These are phyloP conservation scores for Euproctis similis DNA, from an alignment of 2,888 invertebrate species.

Conservation along the genomic window DNA sequence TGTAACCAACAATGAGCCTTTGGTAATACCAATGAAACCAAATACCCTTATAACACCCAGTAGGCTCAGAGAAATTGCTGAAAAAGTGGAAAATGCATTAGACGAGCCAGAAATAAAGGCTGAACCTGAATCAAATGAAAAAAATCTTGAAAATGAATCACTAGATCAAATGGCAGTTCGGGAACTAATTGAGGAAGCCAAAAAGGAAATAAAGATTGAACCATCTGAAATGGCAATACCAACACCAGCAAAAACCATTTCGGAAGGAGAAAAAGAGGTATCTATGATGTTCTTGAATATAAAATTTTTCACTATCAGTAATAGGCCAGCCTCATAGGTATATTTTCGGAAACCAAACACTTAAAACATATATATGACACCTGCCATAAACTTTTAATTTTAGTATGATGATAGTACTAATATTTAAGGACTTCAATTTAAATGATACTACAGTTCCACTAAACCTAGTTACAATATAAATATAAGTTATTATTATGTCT, in stretches of 20 bases:
- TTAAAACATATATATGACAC: no score
- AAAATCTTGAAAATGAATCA: conserved; percentile 37
- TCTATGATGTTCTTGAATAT: no score
- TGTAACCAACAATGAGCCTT: conserved; percentile 67
- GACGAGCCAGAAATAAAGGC: conserved; percentile 55
- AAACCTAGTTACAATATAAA: no score
- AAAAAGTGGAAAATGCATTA: conserved; percentile 66
- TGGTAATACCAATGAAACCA: conserved; percentile 81
- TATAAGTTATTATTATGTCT: no score
- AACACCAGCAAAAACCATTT: conserved; percentile 68
- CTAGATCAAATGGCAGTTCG: conserved; percentile 83
- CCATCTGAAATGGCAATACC: conserved; percentile 68
- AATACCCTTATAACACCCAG: conserved; percentile 72
- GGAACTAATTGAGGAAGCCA: conserved; percentile 80
- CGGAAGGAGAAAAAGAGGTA: conserved; percentile 80
- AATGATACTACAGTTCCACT: no score
- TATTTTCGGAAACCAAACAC: no score
- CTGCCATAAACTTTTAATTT: no score
- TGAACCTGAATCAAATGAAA: conserved; percentile 19
- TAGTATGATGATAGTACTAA: no score
- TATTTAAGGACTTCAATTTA: no score
- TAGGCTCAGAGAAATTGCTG: conserved; percentile 62
- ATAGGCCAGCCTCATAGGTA: no score
- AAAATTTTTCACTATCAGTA: no score
- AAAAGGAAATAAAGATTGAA: conserved; percentile 49